Conservation (phyloP, 2,113 vertebrate species). For the Silurus asotus region DNA sequence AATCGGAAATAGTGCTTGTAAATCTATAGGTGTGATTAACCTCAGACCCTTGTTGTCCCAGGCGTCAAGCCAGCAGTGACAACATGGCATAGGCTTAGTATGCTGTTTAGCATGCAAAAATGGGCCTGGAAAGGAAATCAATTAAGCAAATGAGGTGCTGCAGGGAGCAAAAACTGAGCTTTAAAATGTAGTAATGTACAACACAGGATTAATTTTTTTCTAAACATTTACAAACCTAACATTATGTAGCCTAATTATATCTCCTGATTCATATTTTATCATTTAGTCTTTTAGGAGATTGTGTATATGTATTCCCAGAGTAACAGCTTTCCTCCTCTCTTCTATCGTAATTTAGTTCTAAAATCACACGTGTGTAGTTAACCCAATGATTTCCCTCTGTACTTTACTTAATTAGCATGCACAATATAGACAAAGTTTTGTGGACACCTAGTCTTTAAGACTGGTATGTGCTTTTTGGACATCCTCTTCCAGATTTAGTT, state of each 20-base stretch:
- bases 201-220: not conserved
- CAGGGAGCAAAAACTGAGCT: not conserved
- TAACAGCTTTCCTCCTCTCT: not conserved
- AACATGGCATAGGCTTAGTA: slow-evolving; percentile 36
- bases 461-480: too few relatives aligned
- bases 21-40: slow-evolving; percentile 61
- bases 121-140: slow-evolving; percentile 54
- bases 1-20: slow-evolving; percentile 52
- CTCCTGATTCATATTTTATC: not conserved
- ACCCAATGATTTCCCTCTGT: slow-evolving; percentile 8
- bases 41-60: slow-evolving; percentile 41
- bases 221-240: not conserved
- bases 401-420: not conserved
- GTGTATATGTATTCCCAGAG: not conserved
- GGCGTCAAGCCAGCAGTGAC: slow-evolving; percentile 25
- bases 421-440: too few relatives aligned
- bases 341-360: not conserved
- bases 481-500: too few relatives aligned
- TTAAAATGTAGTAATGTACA: slow-evolving; percentile 13
- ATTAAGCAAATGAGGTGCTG: slow-evolving; percentile 50
- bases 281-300: not conserved
- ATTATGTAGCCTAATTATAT: not conserved
- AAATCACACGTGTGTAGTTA: slow-evolving; percentile 3
- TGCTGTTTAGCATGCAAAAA: slow-evolving; percentile 49
- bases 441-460: too few relatives aligned